These are phyloP conservation scores for Mizuhopecten yessoensis DNA, from an alignment of 1,140 invertebrate species.

Conservation along the genomic window DNA sequence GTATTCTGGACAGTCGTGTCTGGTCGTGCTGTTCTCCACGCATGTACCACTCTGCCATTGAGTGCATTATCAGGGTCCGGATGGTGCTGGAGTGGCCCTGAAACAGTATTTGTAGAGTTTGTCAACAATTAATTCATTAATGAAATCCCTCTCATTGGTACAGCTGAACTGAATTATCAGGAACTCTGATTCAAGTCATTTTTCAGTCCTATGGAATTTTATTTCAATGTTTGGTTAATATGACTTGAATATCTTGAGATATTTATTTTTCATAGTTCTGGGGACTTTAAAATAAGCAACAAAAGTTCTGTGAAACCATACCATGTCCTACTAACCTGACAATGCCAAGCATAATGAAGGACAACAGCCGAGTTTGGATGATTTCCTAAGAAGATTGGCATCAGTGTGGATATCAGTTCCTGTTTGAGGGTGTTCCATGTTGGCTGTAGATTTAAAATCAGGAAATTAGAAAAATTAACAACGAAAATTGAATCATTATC, in stretches of 20 bases:
- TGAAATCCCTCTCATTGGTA: not conserved
- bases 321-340: conserved; percentile 78
- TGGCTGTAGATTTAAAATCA: no score
- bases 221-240: no score
- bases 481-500: no score
- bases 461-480: no score
- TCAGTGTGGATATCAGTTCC: conserved; percentile 92
- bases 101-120: conserved; percentile 54
- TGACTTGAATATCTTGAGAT: no score
- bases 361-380: conserved; percentile 95
- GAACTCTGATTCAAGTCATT: no score
- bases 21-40: conserved; percentile 91
- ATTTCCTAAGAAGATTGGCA: conserved; percentile 96
- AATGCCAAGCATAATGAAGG: conserved; percentile 96
- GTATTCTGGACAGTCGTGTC: conserved; percentile 93
- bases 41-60: conserved; percentile 98
- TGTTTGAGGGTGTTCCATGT: conserved; percentile 85
- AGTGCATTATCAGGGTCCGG: conserved; percentile 94
- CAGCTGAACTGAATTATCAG: no score
- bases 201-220: no score
- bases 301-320: no score
- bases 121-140: not conserved
- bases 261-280: no score
- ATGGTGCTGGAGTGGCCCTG: conserved; percentile 83
- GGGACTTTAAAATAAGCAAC: no score